These are phyloP conservation scores for Piprites chloris DNA, from an alignment of 2,113 vertebrate species.

Conservation along the genomic window DNA sequence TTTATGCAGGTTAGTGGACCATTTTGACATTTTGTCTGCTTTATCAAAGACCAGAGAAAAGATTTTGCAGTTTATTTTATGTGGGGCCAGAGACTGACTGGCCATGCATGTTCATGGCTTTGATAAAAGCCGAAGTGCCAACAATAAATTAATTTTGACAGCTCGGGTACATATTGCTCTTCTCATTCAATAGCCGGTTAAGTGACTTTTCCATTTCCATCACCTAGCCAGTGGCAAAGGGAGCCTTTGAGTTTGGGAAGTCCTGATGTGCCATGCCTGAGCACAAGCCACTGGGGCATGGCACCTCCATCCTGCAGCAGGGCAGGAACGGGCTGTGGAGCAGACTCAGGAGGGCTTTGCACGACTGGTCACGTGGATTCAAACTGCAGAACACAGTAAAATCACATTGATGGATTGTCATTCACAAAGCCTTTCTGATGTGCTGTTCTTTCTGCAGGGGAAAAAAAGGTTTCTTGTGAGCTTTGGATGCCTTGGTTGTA, in stretches of 20 bases:
- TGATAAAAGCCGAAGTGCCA: background rate
- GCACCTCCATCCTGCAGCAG: background rate
- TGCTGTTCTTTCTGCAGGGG: fast-evolving
- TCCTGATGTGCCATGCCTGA: background rate
- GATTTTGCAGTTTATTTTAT: background rate
- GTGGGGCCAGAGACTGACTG: background rate
- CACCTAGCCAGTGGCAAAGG: background rate
- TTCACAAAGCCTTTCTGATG: background rate
- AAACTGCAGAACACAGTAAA: background rate
- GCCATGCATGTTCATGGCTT: background rate
- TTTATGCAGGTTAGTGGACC: background rate
- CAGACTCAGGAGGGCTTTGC: background rate
- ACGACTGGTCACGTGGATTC: background rate
- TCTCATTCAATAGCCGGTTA: background rate
- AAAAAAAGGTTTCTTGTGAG: background rate
- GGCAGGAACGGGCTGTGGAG: background rate
- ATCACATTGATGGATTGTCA: background rate
- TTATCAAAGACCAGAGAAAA: background rate
- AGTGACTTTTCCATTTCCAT: background rate
- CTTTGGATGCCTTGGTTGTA: background rate
- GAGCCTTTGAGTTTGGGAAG: background rate
- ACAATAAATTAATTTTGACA: background rate
- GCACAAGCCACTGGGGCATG: background rate
- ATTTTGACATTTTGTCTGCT: background rate
- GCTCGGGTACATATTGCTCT: background rate